Percentiles rank a stretch among this genome's conserved stretches.
phyloP scores from a whole-genome alignment of 2,113 vertebrate species.

The Hemicordylus capensis region DNA sequence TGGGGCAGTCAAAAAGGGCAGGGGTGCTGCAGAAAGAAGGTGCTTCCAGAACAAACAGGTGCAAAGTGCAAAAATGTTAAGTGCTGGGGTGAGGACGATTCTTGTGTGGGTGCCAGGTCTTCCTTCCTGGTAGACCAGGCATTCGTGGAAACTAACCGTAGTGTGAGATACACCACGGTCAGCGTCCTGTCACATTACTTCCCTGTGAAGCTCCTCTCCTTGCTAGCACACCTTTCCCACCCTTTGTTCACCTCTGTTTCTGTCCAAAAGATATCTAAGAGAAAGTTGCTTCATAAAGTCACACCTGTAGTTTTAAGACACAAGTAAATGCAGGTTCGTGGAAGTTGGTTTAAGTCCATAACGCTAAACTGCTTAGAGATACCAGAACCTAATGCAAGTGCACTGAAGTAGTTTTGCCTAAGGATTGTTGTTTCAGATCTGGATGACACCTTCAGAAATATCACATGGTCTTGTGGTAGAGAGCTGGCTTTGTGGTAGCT shows the following conservation, averaged over 20 bases:
- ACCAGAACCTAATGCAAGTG: not conserved
- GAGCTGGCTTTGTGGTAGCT: too few species aligned
- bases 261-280: not conserved
- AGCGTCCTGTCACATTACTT: not conserved
- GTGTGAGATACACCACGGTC: not conserved
- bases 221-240: not conserved
- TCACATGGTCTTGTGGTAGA: not conserved
- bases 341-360: not conserved
- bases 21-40: too few species aligned
- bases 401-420: not conserved
- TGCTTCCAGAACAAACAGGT: too few species aligned
- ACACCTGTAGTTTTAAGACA: not conserved
- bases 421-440: not conserved
- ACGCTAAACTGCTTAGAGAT: not conserved
- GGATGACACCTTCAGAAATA: not conserved
- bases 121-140: not conserved
- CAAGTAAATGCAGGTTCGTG: not conserved
- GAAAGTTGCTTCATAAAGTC: not conserved
- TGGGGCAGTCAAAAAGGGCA: too few species aligned
- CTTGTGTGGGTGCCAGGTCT: not conserved
- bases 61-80: too few species aligned
- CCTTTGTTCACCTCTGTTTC: not conserved
- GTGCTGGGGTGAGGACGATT: not conserved
- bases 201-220: not conserved
- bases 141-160: not conserved